Percentiles rank a stretch among this genome's conserved stretches.
phyloP scores from a whole-genome alignment of 2,797 vertebrate genomes.

The Takifugu rubripes region DNA sequence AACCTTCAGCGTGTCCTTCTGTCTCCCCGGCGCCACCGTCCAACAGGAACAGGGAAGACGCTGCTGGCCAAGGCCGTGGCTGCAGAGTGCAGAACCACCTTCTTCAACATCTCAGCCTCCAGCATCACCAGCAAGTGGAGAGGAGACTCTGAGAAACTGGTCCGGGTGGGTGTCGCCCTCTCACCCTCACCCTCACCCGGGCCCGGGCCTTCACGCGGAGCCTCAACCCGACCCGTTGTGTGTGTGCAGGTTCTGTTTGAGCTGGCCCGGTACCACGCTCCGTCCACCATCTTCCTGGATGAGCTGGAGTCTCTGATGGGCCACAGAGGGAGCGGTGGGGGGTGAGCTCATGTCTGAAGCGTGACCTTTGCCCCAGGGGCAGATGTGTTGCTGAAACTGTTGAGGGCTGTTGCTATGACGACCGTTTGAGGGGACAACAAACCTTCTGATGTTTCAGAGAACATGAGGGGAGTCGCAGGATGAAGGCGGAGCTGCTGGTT shows the following conservation, averaged over 20 bases:
- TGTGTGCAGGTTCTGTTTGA: constrained; percentile 87
- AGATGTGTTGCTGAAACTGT: too few relatives aligned
- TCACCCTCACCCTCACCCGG: background rate
- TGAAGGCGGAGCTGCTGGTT: constrained; percentile 94
- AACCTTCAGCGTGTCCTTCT: background rate
- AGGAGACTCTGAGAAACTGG: constrained; percentile 95
- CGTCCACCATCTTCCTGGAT: constrained; percentile 96
- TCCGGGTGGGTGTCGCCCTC: constrained; percentile 77
- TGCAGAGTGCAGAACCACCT: constrained; percentile 92
- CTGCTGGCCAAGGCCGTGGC: constrained; percentile 95
- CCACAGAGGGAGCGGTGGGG: constrained; percentile 82
- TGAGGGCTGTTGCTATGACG: too few relatives aligned
- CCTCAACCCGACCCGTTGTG: background rate
- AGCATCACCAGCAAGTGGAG: constrained; percentile 99
- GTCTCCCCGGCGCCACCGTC: background rate
- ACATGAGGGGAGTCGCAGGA: constrained; percentile 90
- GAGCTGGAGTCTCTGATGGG: constrained; percentile 97
- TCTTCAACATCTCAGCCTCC: constrained; percentile 97
- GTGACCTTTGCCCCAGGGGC: too few relatives aligned
- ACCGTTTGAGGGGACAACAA: too few relatives aligned
- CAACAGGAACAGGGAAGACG: constrained; percentile 94
- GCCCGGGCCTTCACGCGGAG: background rate
- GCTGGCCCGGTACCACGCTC: constrained; percentile 91
- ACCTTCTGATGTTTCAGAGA: constrained; percentile 71
- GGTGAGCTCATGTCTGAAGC: constrained; percentile 69